Conservation (phyloP, 2,888 invertebrate genomes). For the Cyclophora albipunctata region DNA sequence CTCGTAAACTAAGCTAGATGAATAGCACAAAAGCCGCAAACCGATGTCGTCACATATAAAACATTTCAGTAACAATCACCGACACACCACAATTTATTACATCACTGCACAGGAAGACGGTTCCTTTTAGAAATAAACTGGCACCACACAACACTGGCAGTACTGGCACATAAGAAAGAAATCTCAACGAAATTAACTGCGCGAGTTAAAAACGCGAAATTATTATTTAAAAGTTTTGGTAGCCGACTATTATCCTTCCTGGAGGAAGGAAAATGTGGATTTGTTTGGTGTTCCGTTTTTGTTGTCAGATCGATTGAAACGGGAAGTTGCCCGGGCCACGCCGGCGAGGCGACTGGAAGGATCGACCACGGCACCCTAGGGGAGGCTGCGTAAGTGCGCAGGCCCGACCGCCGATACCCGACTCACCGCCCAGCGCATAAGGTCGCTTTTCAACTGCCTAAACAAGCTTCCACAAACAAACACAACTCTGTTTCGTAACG, state of each 20-base stretch:
- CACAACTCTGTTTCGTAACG: conserved; percentile 31
- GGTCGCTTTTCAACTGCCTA: conserved; percentile 29
- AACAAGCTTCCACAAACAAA: conserved; percentile 34
- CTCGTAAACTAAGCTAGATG: conserved; percentile 37
- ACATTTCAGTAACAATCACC: conserved; percentile 1
- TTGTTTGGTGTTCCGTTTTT: conserved; percentile 39
- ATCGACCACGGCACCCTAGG: conserved; percentile 69
- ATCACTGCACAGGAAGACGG: conserved; percentile 20
- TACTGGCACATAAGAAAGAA: conserved; percentile 1
- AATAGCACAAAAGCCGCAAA: conserved; percentile 42
- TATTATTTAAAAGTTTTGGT: conserved; percentile 16
- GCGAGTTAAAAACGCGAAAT: conserved; percentile 63
- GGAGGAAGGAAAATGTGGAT: conserved; percentile 59
- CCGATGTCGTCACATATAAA: conserved; percentile 19
- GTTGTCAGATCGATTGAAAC: conserved; percentile 35
- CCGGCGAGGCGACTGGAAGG: conserved; percentile 70
- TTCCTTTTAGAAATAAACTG: conserved; percentile 26
- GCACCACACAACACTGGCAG: conserved; percentile 25
- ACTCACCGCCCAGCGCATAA: conserved; percentile 25
- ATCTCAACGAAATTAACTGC: conserved; percentile 63
- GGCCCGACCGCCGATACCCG: conserved; percentile 23
- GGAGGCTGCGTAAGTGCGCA: conserved; percentile 70
- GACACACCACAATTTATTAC: conserved; percentile 21
- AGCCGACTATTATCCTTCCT: conserved; percentile 55
- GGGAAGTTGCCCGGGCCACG: conserved; percentile 62